A percentile compares a stretch with the other conserved stretches of the same genome.
Evolutionary conservation across 1,140 invertebrate species (phyloP).

Genomic region (Steinernema feltiae): DNA sequence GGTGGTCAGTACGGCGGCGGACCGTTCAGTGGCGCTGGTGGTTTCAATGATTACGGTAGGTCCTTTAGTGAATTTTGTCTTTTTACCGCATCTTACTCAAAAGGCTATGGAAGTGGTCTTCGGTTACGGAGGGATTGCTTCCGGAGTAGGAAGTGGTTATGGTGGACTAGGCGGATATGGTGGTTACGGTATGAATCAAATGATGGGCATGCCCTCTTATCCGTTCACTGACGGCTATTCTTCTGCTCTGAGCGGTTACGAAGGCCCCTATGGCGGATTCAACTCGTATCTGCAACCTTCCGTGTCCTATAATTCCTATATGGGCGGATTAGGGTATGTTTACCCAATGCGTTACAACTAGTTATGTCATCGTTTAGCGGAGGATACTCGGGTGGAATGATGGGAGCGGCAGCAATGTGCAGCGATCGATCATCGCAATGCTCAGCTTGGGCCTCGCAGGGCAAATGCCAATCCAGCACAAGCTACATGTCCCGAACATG

Average conservation of each 20-base stretch:
- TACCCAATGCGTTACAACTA: neutral
- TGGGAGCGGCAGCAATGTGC: neutral
- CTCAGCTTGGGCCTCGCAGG: neutral
- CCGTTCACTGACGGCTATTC: conserved; percentile 6
- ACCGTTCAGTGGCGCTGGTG: neutral
- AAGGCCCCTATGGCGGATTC: neutral
- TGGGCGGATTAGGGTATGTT: neutral
- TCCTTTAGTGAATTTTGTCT: neutral
- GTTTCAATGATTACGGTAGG: neutral
- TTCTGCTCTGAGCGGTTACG: neutral
- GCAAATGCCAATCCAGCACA: neutral
- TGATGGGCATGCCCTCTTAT: neutral
- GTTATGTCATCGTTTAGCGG: neutral
- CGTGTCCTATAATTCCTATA: neutral
- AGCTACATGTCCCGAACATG: neutral
- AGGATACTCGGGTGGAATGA: neutral
- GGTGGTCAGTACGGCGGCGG: neutral
- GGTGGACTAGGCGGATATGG: neutral
- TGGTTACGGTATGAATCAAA: neutral
- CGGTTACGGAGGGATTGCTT: too few species aligned
- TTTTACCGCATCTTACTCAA: too few species aligned
- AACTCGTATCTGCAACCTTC: neutral
- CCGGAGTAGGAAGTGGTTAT: too few species aligned
- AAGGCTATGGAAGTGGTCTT: neutral
- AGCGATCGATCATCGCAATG: conserved; percentile 3